Base-by-base conservation (phyloP, 2,888 invertebrate genomes). In the Drosophila mulleri region DNA sequence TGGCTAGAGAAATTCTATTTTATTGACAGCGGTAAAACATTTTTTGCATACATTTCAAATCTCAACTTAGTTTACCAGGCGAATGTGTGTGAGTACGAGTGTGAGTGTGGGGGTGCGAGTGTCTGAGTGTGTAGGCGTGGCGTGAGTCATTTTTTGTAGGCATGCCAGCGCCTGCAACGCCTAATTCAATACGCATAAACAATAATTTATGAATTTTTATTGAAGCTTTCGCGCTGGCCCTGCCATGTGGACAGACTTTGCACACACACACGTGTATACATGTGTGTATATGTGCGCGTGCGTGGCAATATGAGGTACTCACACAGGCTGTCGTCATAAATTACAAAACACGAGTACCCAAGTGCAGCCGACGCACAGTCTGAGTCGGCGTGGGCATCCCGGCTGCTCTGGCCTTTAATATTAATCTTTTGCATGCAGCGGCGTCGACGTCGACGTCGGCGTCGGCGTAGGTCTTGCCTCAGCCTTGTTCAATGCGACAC, bases 131-230 rank as follows among this genome's bases (percentile, higher is more conserved):
- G 11, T 39, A 42, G 61, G 52, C 29, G 44, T 52, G 65, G 29
- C 23, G 4, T 11, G 52, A 14, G 37, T 62, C 47, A 57, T 47
- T 63, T 23, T 58, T 56, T 48, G 37, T 32, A 23, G 50, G 50
- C 50, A 45, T 56, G 60, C 42, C 23, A 32, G 23, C 35, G 63
- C 52, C 39, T 35, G 47, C 37, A 60, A 41, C 57, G 69, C 79
- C 72, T 85, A 80, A 82, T 82, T 82, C 82, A 85, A 80, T 85
- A 82, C 85, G 71, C 71, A 82, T 80, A 75, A 80, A 78, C 78
- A 85, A 82, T 83, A 82, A 83, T 82, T 83, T 85, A 83, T 85
- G 83, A 59, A 80, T 85, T 82, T 82, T 80, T 82, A 80, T 83
- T 82, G 82, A 80, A 80, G 70, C 71, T 69, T n/a, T 53, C 44